phyloP scores from a whole-genome alignment of 2,888 invertebrate species.

The Orthonychiurus folsomi region DNA sequence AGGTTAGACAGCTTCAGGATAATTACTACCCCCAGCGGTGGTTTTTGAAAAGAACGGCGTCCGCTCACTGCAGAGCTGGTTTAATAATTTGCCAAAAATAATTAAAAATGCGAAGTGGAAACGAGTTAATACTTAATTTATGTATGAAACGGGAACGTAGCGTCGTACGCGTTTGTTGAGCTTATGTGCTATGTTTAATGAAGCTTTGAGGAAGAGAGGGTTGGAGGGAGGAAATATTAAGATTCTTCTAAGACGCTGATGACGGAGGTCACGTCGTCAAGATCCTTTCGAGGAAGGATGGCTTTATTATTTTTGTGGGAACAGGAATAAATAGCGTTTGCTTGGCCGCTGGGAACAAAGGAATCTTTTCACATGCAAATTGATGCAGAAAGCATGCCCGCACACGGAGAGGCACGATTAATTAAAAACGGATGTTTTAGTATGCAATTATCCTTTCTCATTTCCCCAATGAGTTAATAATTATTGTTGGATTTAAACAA shows the following conservation, averaged over 20 bases:
- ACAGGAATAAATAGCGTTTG: neutral
- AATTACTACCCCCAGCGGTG: neutral
- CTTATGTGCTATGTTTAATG: neutral
- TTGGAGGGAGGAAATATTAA: neutral
- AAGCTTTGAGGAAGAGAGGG: neutral
- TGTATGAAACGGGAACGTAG: neutral
- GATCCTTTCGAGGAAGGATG: neutral
- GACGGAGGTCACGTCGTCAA: neutral
- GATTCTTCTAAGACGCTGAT: too few species aligned
- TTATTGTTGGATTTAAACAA: neutral
- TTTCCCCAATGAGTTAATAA: neutral
- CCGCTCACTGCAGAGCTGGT: too few species aligned
- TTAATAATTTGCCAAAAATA: constrained; percentile 1
- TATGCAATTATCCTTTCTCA: neutral
- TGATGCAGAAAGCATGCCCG: neutral
- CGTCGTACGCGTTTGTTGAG: too few species aligned
- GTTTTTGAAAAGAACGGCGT: neutral
- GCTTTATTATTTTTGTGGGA: neutral
- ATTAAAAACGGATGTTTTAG: neutral
- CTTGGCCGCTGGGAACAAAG: neutral
- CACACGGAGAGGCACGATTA: neutral
- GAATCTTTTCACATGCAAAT: neutral
- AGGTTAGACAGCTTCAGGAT: neutral
- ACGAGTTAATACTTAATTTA: neutral
- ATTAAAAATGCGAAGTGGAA: neutral